Evolutionary conservation across 2,888 invertebrate species (phyloP), one percentile per base, ranked within the genome.

Genomic region (Ennomos fuscantarius): DNA sequence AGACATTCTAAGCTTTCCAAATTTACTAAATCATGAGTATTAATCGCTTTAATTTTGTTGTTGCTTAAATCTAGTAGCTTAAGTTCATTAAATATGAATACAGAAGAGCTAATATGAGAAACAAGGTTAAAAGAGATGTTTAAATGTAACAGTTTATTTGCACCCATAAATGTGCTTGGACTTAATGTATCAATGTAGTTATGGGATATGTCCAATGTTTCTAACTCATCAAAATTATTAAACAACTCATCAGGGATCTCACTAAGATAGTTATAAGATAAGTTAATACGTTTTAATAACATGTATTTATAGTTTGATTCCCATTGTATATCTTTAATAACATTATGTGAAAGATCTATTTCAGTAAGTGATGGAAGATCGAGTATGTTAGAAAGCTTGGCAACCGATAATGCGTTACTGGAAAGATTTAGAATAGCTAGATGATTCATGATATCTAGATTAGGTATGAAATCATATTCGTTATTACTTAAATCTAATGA

Each of bases 281-380:
- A 60, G 52, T 85, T 76, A 9, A 88, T 61, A 15, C 55, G 72
- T 33, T 58, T 68, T n/a, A 88, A 54, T 0, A 57, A 66, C 1
- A 50, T 36, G 33, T 65, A 44, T 12, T 69, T 49, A 1, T 55
- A 36, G 11, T 60, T 35, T 5, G 2, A 1, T 31, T 66, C 42
- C 0, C 72, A 54, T 47, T 58, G 48, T 10, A 86, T 74, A 33
- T 65, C 54, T 35, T 44, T 68, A 9, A 89, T 84, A 6, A 36
- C 65, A 53, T 88, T 89, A 50, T 80, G 62, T 0, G 89, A 89
- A 8, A 81, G 70, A 69, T 88, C 78, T 32, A 88, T 64, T 50
- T 73, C 70, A 24, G 15, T 55, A 24, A 89, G 62, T 1, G 40
- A 41, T 1, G 35, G 43, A 0, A 86, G 59, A n/a, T 76, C 55